A percentile compares a stretch with the other conserved stretches of the same genome.
phyloP scores from a whole-genome alignment of 2,888 invertebrate species.

The Acleris cristana region DNA sequence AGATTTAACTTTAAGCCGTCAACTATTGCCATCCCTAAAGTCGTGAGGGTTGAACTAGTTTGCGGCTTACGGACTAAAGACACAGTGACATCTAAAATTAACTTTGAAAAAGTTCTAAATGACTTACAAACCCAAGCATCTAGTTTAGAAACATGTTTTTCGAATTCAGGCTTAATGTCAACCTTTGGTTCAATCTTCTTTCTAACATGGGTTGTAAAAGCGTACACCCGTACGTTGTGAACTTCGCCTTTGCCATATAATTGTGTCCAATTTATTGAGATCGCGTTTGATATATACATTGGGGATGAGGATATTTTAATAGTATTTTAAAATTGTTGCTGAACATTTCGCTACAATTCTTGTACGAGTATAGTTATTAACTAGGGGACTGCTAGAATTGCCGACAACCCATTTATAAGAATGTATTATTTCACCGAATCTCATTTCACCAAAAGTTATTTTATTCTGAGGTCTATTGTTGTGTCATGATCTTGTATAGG shows the following conservation, averaged over 20 bases:
- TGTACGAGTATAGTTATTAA: too few species aligned
- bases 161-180: conserved; percentile 11
- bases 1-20: conserved; percentile 20
- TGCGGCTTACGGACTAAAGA: conserved; percentile 12
- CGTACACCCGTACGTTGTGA: conserved; percentile 20
- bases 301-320: conserved; percentile 11
- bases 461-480: too few species aligned
- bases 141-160: conserved; percentile 18
- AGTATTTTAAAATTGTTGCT: neutral
- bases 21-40: conserved; percentile 13
- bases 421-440: too few species aligned
- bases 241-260: conserved; percentile 19
- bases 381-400: too few species aligned
- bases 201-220: conserved; percentile 7
- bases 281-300: conserved; percentile 19
- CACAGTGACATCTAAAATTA: conserved; percentile 7
- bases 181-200: conserved; percentile 1
- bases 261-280: conserved; percentile 24
- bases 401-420: too few species aligned
- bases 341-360: too few species aligned
- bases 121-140: too few species aligned
- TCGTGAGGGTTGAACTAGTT: conserved; percentile 10
- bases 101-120: neutral
- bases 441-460: too few species aligned
- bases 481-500: too few species aligned